These are phyloP conservation scores for Pseudopleuronectes americanus DNA, from an alignment of 2,797 vertebrate genomes.

Conservation along the genomic window DNA sequence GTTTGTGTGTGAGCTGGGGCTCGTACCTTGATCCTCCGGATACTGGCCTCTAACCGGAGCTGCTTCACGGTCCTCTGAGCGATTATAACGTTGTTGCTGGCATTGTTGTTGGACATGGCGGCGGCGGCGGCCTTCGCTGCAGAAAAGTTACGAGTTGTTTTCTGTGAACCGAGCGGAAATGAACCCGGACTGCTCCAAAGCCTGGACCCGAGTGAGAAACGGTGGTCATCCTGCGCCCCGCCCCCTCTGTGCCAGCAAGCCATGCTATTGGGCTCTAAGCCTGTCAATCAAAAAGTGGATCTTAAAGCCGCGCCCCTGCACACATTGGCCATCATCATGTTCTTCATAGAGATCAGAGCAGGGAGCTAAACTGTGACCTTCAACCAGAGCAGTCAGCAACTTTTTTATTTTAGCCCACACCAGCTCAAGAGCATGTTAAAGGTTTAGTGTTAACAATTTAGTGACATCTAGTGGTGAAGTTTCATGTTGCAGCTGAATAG, in stretches of 20 bases:
- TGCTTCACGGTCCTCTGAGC: conserved; percentile 84
- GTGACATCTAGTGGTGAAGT: too few relatives aligned
- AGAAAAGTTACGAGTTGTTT: conserved; percentile 23
- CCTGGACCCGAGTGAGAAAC: conserved; percentile 48
- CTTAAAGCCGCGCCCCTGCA: conserved; percentile 9
- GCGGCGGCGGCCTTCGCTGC: conserved; percentile 14
- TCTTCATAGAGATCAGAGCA: conserved; percentile 51
- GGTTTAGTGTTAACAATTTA: too few relatives aligned
- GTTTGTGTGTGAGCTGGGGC: conserved; percentile 53
- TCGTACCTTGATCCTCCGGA: conserved; percentile 83
- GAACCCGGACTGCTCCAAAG: conserved; percentile 38
- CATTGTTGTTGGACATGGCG: conserved; percentile 86
- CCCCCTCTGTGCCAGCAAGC: conserved; percentile 3
- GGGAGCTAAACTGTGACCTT: conserved; percentile 48
- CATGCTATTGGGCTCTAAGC: conserved; percentile 5
- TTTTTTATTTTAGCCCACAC: background rate
- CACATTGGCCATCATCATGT: conserved; percentile 30
- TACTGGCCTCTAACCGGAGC: conserved; percentile 82
- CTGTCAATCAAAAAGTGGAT: conserved; percentile 40
- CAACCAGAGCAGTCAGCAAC: conserved; percentile 17
- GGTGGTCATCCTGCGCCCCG: background rate
- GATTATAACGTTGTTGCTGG: conserved; percentile 78
- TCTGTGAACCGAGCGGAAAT: conserved; percentile 49
- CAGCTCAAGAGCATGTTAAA: background rate
- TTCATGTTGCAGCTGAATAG: too few relatives aligned